Conservation (phyloP, 2,113 vertebrate genomes). For the Sitta europaea region DNA sequence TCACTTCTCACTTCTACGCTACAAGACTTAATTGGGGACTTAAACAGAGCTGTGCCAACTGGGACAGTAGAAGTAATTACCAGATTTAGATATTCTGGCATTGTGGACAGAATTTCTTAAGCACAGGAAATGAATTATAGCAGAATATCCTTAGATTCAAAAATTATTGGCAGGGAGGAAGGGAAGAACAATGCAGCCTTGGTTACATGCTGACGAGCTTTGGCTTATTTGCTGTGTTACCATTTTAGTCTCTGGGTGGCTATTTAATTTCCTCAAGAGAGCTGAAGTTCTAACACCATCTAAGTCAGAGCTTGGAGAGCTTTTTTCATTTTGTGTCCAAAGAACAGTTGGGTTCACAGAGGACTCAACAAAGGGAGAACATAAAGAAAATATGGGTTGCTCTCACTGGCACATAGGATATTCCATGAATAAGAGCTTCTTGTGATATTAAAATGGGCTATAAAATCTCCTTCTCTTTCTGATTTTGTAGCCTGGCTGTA, state of each 20-base stretch:
- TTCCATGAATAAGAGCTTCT: not conserved
- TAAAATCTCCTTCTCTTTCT: not conserved
- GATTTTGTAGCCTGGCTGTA: not conserved
- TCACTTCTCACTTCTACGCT: not conserved
- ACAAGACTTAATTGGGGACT: not conserved
- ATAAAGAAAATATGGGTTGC: constrained; percentile 26
- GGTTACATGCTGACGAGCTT: constrained; percentile 18
- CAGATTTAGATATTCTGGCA: constrained; percentile 52
- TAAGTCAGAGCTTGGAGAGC: not conserved
- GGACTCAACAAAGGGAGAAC: constrained; percentile 12
- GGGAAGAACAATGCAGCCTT: constrained; percentile 36
- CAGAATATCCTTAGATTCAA: constrained; percentile 31
- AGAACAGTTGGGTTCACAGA: constrained; percentile 2
- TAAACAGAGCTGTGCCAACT: constrained; percentile 12
- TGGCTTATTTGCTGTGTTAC: constrained; percentile 20
- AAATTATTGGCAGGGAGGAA: constrained; percentile 29
- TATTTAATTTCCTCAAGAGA: constrained; percentile 46
- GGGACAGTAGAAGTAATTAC: constrained; percentile 48
- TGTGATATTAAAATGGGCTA: not conserved
- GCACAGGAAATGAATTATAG: constrained; percentile 50
- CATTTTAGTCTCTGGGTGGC: constrained; percentile 56
- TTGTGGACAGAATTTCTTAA: not conserved
- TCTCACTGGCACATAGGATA: not conserved
- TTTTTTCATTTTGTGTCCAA: constrained; percentile 6
- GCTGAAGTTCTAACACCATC: constrained; percentile 24